Evolutionary conservation across 2,113 vertebrate species (phyloP).

Genomic region (Anthoscopus minutus): DNA sequence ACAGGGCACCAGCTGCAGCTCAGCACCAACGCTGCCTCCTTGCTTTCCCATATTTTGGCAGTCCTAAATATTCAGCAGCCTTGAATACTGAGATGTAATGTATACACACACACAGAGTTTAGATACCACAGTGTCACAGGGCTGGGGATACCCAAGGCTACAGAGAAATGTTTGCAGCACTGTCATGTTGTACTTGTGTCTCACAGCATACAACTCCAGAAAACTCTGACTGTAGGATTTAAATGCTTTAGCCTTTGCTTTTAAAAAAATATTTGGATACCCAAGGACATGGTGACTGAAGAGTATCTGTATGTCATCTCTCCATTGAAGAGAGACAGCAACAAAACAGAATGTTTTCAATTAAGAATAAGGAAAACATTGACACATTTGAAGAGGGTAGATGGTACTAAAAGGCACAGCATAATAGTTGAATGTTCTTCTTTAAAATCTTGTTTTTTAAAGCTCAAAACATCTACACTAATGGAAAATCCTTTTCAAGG

Average conservation of each 20-base stretch:
- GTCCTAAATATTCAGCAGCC: neutral
- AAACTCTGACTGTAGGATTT: neutral
- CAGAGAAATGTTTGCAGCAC: neutral
- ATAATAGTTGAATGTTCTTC: neutral
- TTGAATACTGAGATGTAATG: neutral
- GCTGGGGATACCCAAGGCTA: neutral
- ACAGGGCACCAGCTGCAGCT: neutral
- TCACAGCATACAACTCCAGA: neutral
- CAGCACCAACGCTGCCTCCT: neutral
- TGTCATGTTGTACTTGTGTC: neutral
- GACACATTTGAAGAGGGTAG: neutral
- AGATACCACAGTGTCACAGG: neutral
- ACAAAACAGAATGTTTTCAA: neutral
- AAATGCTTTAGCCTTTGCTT: slow-evolving; percentile 4
- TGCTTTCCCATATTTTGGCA: neutral
- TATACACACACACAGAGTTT: neutral
- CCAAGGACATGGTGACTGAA: neutral
- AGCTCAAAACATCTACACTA: neutral
- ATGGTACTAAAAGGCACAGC: neutral
- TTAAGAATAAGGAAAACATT: neutral
- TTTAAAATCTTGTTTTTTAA: neutral
- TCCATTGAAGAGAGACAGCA: neutral
- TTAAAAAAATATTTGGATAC: neutral
- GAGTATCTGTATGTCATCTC: neutral
- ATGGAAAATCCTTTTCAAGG: neutral